Evolutionary conservation across 2,113 vertebrate genomes (phyloP), one percentile per base, ranked within the genome.

Genomic region (Daubentonia madagascariensis): DNA sequence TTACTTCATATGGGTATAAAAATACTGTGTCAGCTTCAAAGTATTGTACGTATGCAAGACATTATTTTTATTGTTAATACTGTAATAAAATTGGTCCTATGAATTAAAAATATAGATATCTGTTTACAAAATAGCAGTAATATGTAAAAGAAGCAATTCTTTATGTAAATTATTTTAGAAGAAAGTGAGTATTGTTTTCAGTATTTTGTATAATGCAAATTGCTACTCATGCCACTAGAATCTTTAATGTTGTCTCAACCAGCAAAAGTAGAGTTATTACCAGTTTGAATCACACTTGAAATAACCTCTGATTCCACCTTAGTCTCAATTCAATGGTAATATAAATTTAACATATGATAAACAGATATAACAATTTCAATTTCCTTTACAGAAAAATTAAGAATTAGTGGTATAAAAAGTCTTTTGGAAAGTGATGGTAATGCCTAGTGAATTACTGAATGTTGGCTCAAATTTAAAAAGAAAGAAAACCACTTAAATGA

Each of bases 121-220:
- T 97, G 65, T 59, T 96, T 94, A 35, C 6, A 35, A 95, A 95
- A 91, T 40, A 85, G 32, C 63, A 73, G 20, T 68, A 68, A 57
- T n/a, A 68, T 20, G 9, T 35, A 50, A 50, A 78, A 79, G 52
- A 76, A 91, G 22, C n/a, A 57, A 72, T 78, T 90, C 14, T 91
- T 95, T 63, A 14, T 57, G 0, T 67, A 54, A 93, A 94, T 52
- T 83, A 63, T 94, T 5, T 57, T 79, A 96, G n/a, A 79, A 89
- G 63, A 87, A 79, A 40, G 23, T 9, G 13, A 93, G 1, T 50
- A 57, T 35, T 68, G 30, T 40, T 86, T 89, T 67, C 1, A 70
- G 13, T 54, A 93, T 8, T 84, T 83, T 54, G 10, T 50, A 8
- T 68, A 96, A 91, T 84, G n/a, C 43, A 83, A 45, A 11, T 86